A percentile compares a stretch with the other conserved stretches of the same genome.
phyloP scores from a whole-genome alignment of 2,797 vertebrate species.

The Natrix natrix region DNA sequence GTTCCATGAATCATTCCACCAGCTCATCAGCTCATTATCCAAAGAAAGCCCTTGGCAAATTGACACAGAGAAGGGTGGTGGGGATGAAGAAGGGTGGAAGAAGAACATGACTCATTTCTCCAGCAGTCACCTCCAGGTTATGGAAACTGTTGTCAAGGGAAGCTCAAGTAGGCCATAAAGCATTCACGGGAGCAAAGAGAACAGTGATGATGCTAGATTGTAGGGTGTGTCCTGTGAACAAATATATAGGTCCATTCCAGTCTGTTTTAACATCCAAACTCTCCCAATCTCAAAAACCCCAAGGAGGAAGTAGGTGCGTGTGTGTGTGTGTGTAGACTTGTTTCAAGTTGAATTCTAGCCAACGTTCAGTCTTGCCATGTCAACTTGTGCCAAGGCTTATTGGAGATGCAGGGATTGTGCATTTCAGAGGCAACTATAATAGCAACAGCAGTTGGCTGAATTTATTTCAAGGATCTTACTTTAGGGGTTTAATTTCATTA shows the following conservation, averaged over 20 bases:
- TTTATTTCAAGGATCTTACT: background rate
- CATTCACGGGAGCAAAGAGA: background rate
- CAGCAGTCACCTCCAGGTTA: constrained; percentile 27
- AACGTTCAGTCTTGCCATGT: background rate
- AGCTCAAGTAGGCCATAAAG: constrained; percentile 1
- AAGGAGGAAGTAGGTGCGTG: background rate
- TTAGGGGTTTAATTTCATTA: background rate
- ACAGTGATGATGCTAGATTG: background rate
- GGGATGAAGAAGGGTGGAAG: constrained; percentile 8
- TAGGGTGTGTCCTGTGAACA: background rate
- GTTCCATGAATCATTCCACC: constrained; percentile 22
- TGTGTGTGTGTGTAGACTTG: background rate
- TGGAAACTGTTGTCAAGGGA: constrained; percentile 40
- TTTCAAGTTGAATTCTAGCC: background rate
- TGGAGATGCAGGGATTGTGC: background rate
- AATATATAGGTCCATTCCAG: background rate
- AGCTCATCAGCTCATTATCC: constrained; percentile 22
- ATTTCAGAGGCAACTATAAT: background rate
- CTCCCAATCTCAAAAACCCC: background rate
- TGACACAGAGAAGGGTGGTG: constrained; percentile 3
- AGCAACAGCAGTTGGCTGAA: accelerated
- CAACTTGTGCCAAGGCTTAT: background rate
- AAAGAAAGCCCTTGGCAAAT: background rate
- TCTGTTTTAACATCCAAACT: background rate
- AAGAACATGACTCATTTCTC: constrained; percentile 16